A percentile compares a stretch with the other conserved stretches of the same genome.
These are phyloP conservation scores for Zosterops borbonicus DNA, from an alignment of 2,113 vertebrate species.

Conservation along the genomic window DNA sequence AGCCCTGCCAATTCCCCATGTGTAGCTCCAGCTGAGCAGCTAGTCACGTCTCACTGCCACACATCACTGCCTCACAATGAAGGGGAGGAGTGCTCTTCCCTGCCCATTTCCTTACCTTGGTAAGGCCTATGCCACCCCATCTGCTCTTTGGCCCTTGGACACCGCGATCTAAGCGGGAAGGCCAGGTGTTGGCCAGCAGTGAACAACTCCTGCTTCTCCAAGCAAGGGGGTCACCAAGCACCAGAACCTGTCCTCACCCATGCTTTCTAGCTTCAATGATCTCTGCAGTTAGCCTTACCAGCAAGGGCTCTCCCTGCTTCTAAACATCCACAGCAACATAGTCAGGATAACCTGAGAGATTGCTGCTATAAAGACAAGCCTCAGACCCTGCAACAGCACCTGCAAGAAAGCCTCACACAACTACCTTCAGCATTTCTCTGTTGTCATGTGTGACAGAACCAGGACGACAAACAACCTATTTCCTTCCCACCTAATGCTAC, in stretches of 20 bases:
- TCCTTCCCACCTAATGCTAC: background rate
- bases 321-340: background rate
- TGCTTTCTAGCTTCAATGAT: background rate
- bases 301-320: background rate
- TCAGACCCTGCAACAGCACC: background rate
- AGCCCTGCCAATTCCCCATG: background rate
- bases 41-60: background rate
- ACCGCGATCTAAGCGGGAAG: background rate
- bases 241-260: background rate
- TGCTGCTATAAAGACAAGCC: background rate
- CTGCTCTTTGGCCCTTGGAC: background rate
- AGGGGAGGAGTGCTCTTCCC: background rate
- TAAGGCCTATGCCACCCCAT: background rate
- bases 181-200: background rate
- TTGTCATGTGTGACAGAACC: background rate
- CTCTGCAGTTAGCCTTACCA: background rate
- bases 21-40: fast-evolving
- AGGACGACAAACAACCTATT: background rate
- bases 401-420: background rate
- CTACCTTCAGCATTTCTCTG: background rate
- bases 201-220: background rate
- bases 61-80: background rate
- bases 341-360: background rate
- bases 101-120: background rate
- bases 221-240: background rate